A percentile compares a stretch with the other conserved stretches of the same genome.
These are phyloP conservation scores for Scaptomyza montana DNA, from an alignment of 1,140 invertebrate genomes.

Conservation along the genomic window DNA sequence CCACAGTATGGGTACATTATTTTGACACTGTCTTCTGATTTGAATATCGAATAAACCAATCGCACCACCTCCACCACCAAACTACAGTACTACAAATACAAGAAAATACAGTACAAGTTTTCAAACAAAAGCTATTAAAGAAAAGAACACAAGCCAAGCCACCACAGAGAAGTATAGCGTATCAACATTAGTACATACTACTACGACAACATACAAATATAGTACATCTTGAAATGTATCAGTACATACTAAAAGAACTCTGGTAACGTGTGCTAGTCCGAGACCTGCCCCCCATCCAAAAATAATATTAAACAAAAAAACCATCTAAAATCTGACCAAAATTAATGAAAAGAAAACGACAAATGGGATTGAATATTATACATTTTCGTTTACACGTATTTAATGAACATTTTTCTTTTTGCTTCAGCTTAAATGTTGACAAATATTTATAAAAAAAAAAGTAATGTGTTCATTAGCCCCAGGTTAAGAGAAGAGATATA, in stretches of 20 bases:
- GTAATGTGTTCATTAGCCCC: slow-evolving; percentile 76
- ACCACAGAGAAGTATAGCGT: slow-evolving; percentile 79
- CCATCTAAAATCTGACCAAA: slow-evolving; percentile 45
- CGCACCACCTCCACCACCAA: slow-evolving; percentile 66
- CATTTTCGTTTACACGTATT: slow-evolving; percentile 84
- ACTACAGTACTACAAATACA: slow-evolving; percentile 47
- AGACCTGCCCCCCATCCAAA: slow-evolving; percentile 29
- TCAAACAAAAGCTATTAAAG: slow-evolving; percentile 41
- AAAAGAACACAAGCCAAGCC: slow-evolving; percentile 33
- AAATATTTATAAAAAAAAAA: slow-evolving; percentile 49
- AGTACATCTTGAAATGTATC: slow-evolving; percentile 11
- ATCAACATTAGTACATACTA: slow-evolving; percentile 53
- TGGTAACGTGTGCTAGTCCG: slow-evolving; percentile 67
- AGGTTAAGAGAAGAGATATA: slow-evolving; percentile 39
- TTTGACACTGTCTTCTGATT: slow-evolving; percentile 84
- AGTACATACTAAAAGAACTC: slow-evolving; percentile 42
- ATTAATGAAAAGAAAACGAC: slow-evolving; percentile 44
- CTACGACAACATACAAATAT: slow-evolving; percentile 30
- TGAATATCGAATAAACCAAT: slow-evolving; percentile 80
- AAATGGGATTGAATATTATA: slow-evolving; percentile 84
- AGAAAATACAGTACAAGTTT: slow-evolving; percentile 63
- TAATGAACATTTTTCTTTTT: slow-evolving; percentile 84
- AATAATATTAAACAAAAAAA: too few species aligned
- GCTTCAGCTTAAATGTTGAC: slow-evolving; percentile 62
- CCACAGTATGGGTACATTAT: slow-evolving; percentile 81